Evolutionary conservation across 2,797 vertebrate species (phyloP), one percentile per base, ranked within the genome.

Genomic region (Sparus aurata): DNA sequence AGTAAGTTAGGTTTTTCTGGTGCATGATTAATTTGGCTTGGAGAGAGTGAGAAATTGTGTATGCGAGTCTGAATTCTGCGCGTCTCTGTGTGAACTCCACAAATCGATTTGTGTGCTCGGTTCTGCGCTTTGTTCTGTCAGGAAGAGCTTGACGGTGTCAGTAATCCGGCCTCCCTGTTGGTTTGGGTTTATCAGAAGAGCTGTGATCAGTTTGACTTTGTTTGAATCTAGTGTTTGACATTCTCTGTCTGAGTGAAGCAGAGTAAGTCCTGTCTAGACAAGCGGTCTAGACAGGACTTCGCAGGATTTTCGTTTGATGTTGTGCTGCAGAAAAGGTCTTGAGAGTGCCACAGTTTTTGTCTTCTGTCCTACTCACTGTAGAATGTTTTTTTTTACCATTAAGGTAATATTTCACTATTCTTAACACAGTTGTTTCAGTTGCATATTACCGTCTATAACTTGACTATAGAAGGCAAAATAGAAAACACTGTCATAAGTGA

Each of bases 171-270:
- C 13, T 38, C 47, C 16, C 8, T 43, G 12, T n/a, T 55, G 34
- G 27, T 75, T 63, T 53, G 57, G 46, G 16, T 55, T 65, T 43
- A 79, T 67, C n/a, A n/a, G 50, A 16, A n/a, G 3, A 49, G 22
- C 27, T 69, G 52, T 45, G 59, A 65, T 65, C 50, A 46, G 7
- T 46, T 77, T 12, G 16, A 54, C 12, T 57, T 43, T 53, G 16
- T 59, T 49, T 69, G 7, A 62, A 12, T 46, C n/a, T 9, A 25
- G 25, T 50, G 5, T 68, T 55, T 72, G 15, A 1, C 18, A 27
- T 57, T 55, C 47, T 15, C 5, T 43, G 27, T 49, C 49, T 53
- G 18, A 27, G 55, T 66, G 46, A 12, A 25, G 30, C 9, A 41
- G n/a, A 22, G 23, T 4, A 11, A 45, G 41, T 15, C 17, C 23